Percentiles rank a stretch among this genome's conserved stretches.
Evolutionary conservation across 2,797 vertebrate genomes (phyloP).

Genomic region (Silurus lanzhouensis): DNA sequence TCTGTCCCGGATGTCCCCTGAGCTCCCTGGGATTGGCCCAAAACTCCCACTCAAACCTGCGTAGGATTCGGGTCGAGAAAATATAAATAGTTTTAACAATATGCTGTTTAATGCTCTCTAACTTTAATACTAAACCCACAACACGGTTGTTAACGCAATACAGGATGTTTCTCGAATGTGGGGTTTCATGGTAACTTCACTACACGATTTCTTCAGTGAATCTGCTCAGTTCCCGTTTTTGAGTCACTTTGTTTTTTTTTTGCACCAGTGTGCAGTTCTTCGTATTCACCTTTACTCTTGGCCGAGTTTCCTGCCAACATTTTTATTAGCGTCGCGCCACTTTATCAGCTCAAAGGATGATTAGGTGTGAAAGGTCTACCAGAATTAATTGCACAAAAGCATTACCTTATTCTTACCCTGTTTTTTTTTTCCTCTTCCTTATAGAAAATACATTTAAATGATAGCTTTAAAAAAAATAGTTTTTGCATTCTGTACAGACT

Average conservation of each 20-base stretch:
- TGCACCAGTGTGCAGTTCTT: not conserved
- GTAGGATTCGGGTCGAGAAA: too few relatives aligned
- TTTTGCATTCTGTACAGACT: too few relatives aligned
- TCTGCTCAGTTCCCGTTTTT: not conserved
- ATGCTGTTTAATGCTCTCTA: too few relatives aligned
- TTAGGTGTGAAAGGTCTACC: not conserved
- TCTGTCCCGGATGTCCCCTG: too few relatives aligned
- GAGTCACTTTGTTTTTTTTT: too few relatives aligned
- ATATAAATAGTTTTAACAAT: too few relatives aligned
- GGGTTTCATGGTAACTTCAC: not conserved
- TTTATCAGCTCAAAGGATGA: not conserved
- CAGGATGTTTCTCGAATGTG: not conserved
- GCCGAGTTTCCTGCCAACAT: not conserved
- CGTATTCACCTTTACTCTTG: not conserved
- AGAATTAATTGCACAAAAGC: not conserved
- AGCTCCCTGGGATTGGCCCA: too few relatives aligned
- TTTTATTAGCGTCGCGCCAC: not conserved
- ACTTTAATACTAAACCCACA: not conserved
- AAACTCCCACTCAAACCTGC: too few relatives aligned
- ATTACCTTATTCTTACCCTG: too few relatives aligned
- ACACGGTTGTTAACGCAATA: not conserved
- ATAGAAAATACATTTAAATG: too few relatives aligned
- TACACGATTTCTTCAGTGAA: not conserved
- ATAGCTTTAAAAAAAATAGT: too few relatives aligned
- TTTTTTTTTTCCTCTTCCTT: too few relatives aligned